A percentile compares a stretch with the other conserved stretches of the same genome.
Conservation (phyloP, 2,797 vertebrate genomes). For the Rhinogobio ventralis region DNA sequence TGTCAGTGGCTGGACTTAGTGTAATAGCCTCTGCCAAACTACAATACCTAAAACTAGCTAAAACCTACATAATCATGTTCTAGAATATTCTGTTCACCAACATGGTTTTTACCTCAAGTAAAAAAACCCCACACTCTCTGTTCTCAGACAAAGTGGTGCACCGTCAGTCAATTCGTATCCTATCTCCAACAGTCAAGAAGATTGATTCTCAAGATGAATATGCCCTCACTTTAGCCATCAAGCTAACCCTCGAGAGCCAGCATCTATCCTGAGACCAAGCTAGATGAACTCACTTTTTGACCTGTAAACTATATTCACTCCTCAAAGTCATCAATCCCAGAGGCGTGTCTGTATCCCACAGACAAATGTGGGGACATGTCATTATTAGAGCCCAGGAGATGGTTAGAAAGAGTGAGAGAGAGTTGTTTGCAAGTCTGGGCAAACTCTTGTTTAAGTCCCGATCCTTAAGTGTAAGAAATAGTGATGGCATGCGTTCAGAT, state of each 20-base stretch:
- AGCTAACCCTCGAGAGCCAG: conserved; percentile 3
- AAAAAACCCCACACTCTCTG: conserved; percentile 22
- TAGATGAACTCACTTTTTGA: conserved; percentile 11
- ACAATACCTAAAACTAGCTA: background rate
- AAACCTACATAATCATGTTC: background rate
- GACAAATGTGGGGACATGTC: background rate
- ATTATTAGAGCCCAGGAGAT: background rate
- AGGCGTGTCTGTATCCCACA: background rate
- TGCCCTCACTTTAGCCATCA: conserved; percentile 15
- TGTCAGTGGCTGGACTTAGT: too few relatives aligned
- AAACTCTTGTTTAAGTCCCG: background rate
- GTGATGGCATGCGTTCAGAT: conserved; percentile 73
- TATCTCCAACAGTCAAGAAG: conserved; percentile 24
- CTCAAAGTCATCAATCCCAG: conserved; percentile 20
- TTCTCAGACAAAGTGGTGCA: conserved; percentile 2
- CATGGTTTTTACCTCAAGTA: conserved; percentile 17
- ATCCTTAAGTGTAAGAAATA: conserved; percentile 9
- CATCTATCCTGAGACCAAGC: conserved; percentile 19
- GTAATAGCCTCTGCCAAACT: too few relatives aligned
- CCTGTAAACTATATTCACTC: conserved; percentile 20
- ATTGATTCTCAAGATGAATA: conserved; percentile 26
- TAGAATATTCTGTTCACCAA: conserved; percentile 13
- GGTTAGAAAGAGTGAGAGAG: background rate
- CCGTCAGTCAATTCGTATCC: background rate
- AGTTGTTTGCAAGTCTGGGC: background rate